Conservation (phyloP, 2,797 vertebrate genomes). For the Alfaro cultratus region DNA sequence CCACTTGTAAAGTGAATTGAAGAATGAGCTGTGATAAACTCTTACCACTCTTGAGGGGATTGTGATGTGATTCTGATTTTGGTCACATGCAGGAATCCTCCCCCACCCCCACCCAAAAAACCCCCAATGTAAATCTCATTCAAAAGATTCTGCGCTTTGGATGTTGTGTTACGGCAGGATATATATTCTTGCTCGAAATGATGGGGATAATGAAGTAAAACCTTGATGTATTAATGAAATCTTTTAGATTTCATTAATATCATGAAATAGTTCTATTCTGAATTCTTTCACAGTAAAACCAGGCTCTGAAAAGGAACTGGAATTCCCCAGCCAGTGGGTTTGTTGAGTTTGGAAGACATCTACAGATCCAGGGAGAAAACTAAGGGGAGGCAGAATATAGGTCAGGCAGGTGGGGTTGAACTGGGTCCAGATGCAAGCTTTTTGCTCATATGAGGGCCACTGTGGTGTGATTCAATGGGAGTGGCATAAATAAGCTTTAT, state of each 20-base stretch:
- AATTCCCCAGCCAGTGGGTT: conserved; percentile 36
- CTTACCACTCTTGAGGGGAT: conserved; percentile 69
- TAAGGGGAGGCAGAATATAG: conserved; percentile 65
- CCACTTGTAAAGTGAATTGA: conserved; percentile 65
- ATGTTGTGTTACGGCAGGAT: conserved; percentile 33
- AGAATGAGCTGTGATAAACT: conserved; percentile 69
- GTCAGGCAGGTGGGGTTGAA: conserved; percentile 78
- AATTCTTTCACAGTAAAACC: conserved; percentile 49
- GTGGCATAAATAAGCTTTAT: conserved; percentile 24
- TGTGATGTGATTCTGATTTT: conserved; percentile 57
- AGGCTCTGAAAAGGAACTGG: conserved; percentile 31
- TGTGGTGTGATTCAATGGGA: conserved; percentile 32
- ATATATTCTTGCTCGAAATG: conserved; percentile 41
- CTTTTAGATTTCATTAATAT: conserved; percentile 47
- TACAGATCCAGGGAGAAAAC: conserved; percentile 43
- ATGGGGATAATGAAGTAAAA: conserved; percentile 47
- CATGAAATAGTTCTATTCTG: conserved; percentile 47
- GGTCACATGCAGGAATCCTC: conserved; percentile 52
- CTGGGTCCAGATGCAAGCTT: conserved; percentile 68
- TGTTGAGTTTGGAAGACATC: conserved; percentile 44
- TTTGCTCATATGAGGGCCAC: conserved; percentile 42
- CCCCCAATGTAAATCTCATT: conserved; percentile 51
- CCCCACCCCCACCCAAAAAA: conserved; percentile 47
- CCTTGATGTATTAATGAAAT: conserved; percentile 55
- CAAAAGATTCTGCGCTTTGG: conserved; percentile 43